Evolutionary conservation across 2,888 invertebrate species (phyloP).

Genomic region (Vanessa cardui): DNA sequence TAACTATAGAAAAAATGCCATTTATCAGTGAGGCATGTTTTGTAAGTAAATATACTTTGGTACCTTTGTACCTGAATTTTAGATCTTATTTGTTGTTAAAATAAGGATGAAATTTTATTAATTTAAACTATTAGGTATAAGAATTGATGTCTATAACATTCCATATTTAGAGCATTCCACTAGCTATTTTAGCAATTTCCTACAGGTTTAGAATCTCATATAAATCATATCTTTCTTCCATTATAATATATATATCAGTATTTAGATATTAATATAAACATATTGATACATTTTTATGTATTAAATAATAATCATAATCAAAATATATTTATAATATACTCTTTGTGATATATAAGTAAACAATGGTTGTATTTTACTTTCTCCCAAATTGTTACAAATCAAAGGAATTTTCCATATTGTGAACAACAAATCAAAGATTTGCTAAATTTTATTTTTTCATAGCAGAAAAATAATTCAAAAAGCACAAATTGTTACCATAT

Average conservation of each 20-base stretch:
- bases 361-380: background rate
- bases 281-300: background rate
- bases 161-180: constrained; percentile 22
- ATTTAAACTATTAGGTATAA: constrained; percentile 13
- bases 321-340: background rate
- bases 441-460: too few relatives aligned
- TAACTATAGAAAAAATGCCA: constrained; percentile 8
- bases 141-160: constrained; percentile 22
- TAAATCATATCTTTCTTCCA: constrained; percentile 10
- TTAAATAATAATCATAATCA: constrained; percentile 11
- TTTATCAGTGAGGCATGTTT: background rate
- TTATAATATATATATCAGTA: constrained; percentile 1
- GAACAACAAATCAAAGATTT: too few relatives aligned
- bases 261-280: constrained; percentile 1
- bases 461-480: too few relatives aligned
- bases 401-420: too few relatives aligned
- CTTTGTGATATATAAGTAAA: background rate
- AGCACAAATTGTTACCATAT: too few relatives aligned
- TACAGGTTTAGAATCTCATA: constrained; percentile 19
- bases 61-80: constrained; percentile 16
- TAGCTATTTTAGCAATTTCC: constrained; percentile 7
- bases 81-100: constrained; percentile 21
- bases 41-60: background rate
- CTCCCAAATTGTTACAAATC: too few relatives aligned
- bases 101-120: constrained; percentile 19